Conservation (phyloP, 2,797 vertebrate genomes). For the Sebastes kiyomatsui region DNA sequence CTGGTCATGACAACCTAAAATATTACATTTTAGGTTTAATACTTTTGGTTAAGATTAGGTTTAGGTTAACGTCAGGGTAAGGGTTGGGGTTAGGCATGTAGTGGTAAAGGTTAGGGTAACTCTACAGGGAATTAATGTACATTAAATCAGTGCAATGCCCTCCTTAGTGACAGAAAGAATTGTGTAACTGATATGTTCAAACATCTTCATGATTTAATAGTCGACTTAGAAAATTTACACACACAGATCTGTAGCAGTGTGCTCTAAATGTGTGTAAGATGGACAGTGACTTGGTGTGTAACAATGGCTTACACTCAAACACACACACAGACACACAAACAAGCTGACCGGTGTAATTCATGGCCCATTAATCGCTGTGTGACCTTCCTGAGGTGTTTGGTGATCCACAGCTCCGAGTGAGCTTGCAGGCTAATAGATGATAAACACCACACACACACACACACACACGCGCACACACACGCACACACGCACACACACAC, state of each 20-base stretch:
- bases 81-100: neutral
- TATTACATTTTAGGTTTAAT: too few species aligned
- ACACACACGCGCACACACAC: neutral
- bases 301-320: neutral
- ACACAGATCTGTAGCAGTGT: neutral
- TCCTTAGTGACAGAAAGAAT: neutral
- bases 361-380: slow-evolving; percentile 42
- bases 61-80: neutral
- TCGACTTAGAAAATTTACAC: neutral
- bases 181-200: neutral
- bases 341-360: slow-evolving; percentile 8
- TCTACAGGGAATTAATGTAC: neutral
- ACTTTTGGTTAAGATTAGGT: neutral
- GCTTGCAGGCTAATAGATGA: slow-evolving; percentile 34
- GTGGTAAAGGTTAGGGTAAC: neutral
- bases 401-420: slow-evolving; percentile 39
- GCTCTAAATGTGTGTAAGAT: neutral
- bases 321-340: slow-evolving; percentile 11
- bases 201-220: neutral
- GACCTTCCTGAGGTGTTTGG: slow-evolving; percentile 40
- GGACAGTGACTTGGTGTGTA: neutral
- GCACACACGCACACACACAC: neutral
- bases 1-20: neutral
- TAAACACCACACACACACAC: neutral
- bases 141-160: neutral